Percentiles rank a stretch among this genome's conserved stretches.
Evolutionary conservation across 2,113 vertebrate genomes (phyloP).

Genomic region (Heterochromis multidens): DNA sequence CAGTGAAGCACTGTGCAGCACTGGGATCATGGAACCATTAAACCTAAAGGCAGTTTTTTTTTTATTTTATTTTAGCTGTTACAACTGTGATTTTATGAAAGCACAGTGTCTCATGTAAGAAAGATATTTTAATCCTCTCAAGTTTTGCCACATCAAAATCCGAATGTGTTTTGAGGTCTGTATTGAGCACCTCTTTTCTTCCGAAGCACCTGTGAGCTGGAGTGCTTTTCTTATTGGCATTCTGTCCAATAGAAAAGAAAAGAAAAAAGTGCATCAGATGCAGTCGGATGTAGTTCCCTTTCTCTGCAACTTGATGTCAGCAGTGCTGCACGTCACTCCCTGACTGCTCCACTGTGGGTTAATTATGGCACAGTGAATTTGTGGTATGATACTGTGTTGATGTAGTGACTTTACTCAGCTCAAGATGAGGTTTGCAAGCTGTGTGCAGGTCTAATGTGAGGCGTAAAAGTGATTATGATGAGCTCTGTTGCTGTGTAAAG

Average conservation of each 20-base stretch:
- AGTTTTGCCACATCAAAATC: neutral
- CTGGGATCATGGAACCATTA: neutral
- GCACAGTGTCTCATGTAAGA: no score
- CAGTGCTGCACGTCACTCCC: neutral
- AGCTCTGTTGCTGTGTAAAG: neutral
- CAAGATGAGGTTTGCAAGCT: neutral
- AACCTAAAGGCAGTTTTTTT: neutral
- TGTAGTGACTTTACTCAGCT: neutral
- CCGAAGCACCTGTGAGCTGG: neutral
- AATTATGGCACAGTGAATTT: neutral
- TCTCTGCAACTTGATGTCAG: slow-evolving; percentile 58
- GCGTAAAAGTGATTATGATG: neutral
- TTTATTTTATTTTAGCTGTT: no score
- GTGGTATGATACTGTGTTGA: neutral
- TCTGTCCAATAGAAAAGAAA: no score
- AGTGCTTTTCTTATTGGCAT: neutral
- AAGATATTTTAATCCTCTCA: neutral
- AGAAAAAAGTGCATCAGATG: neutral
- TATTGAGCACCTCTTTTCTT: neutral
- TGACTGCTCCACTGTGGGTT: neutral
- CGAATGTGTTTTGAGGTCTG: neutral
- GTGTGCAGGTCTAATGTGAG: neutral
- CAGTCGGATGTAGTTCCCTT: slow-evolving; percentile 18
- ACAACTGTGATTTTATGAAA: neutral
- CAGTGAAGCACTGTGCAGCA: neutral